Evolutionary conservation across 2,113 vertebrate species (phyloP), one percentile per base, ranked within the genome.

Genomic region (Nycticryphes semicollaris): DNA sequence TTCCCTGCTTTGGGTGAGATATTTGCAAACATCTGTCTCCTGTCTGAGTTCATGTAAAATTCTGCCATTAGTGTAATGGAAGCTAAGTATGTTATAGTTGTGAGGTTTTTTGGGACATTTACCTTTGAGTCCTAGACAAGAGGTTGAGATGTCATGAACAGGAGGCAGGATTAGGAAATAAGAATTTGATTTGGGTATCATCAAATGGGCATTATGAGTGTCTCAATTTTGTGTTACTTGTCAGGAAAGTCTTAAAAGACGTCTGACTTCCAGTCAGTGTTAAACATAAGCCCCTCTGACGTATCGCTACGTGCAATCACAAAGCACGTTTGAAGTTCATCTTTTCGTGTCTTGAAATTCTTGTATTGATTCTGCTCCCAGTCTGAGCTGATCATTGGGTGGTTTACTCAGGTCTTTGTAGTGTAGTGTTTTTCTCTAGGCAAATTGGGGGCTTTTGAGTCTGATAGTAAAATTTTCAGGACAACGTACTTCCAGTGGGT

Each of bases 111-210:
- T 62, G 77, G 35, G 76, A 43, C 23, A 35, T 30, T 59, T 63
- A 2, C 37, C 41, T 27, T 77, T 25, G 39, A 82, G 39, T 43
- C 23, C 47, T 70, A 41, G 60, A 16, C 56, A 56, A 54, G 59
- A 91, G 64, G 12, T 5, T 82, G 69, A 84, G 14, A 33, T 59
- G 22, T 41, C 60, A 17, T 30, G 45, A 54, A 12, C 23, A 77
- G 50, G 19, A 86, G 18, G n/a, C 33, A 84, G 76, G 31, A 60
- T 64, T 84, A 76, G 60, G 47, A 91, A 94, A 80, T 53, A 54
- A 56, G 18, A 21, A 67, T 73, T 80, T 5, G 3, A 35, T 80
- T 57, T 89, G 41, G n/a, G 4, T 78, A 54, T 31, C 8, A n/a
- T 70, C 41, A 91, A 84, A 25, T 14, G 37, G 17, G 24, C 16